phyloP scores from a whole-genome alignment of 1,140 invertebrate genomes.

The Leptestheria dahalacensis region DNA sequence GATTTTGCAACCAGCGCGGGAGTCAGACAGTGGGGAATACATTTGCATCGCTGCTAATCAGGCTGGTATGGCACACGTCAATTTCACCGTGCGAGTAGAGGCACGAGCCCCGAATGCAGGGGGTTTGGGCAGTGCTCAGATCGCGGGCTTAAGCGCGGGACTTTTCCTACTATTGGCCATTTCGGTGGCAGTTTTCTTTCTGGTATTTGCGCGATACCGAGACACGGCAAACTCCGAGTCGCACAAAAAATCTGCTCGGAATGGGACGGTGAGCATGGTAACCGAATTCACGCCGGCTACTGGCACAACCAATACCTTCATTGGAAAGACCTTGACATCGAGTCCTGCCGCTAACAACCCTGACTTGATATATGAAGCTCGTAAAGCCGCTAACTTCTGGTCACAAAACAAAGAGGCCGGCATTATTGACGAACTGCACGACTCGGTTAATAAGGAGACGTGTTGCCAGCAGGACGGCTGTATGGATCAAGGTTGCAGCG shows the following conservation, averaged over 20 bases:
- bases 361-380: conserved; percentile 12
- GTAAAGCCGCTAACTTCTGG: conserved; percentile 4
- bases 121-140: conserved; percentile 62
- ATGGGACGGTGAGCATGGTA: background rate
- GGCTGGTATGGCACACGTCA: conserved; percentile 74
- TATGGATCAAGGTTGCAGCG: background rate
- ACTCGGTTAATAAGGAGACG: background rate
- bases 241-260: background rate
- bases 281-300: background rate
- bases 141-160: conserved; percentile 66
- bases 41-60: conserved; percentile 83
- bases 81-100: conserved; percentile 70
- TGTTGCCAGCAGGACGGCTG: background rate
- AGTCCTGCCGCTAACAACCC: background rate
- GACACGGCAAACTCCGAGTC: background rate
- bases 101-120: conserved; percentile 57
- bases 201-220: conserved; percentile 23
- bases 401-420: background rate
- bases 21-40: conserved; percentile 74
- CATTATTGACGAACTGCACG: background rate
- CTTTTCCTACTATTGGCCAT: conserved; percentile 60
- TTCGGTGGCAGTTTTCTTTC: conserved; percentile 52
- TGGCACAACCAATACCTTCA: background rate
- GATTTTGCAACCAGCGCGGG: conserved; percentile 69
- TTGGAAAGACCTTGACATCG: background rate